phyloP scores from a whole-genome alignment of 2,113 vertebrate species.

The Rhineura floridana region DNA sequence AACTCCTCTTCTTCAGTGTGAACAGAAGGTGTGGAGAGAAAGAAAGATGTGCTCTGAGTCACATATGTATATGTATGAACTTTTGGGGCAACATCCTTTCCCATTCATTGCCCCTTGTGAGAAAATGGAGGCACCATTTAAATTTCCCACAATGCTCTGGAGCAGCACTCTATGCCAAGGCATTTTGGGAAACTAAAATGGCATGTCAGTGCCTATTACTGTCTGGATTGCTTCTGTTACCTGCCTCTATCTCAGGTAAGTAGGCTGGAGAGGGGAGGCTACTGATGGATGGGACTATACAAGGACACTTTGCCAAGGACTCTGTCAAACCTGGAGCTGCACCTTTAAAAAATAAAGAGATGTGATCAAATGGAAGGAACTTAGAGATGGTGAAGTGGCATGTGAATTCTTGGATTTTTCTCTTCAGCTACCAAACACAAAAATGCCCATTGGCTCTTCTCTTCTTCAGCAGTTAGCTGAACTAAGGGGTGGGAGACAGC shows the following conservation, averaged over 20 bases:
- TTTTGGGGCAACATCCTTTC: too few relatives aligned
- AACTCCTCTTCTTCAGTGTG: too few relatives aligned
- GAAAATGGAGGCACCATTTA: too few relatives aligned
- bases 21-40: too few relatives aligned
- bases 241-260: neutral
- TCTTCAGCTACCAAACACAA: neutral
- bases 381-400: neutral
- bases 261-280: too few relatives aligned
- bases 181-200: neutral
- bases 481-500: conserved; percentile 24
- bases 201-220: neutral
- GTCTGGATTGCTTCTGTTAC: neutral
- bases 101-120: too few relatives aligned
- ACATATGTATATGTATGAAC: too few relatives aligned
- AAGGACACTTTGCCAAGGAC: neutral
- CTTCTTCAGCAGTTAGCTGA: neutral
- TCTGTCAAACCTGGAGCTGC: neutral
- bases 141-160: neutral
- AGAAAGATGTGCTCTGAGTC: too few relatives aligned
- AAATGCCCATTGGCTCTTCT: neutral
- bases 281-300: neutral
- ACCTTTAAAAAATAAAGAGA: neutral
- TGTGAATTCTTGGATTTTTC: neutral
- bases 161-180: neutral
- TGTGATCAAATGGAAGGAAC: neutral